Evolutionary conservation across 2,797 vertebrate genomes (phyloP).

Genomic region (Enteromius fasciolatus): DNA sequence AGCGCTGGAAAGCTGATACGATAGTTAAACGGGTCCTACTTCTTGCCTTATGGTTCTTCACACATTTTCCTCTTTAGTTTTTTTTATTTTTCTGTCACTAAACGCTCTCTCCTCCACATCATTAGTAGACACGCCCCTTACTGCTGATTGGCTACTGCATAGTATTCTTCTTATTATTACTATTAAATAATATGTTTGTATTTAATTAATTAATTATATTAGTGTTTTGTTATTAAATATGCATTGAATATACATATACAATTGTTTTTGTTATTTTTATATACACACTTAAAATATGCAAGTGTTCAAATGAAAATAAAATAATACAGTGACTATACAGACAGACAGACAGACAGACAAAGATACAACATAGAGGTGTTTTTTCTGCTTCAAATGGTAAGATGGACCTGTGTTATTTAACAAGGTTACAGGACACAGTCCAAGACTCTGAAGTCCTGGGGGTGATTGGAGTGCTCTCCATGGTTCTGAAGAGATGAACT

Average conservation of each 20-base stretch:
- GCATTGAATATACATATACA: not conserved
- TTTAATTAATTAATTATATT: not conserved
- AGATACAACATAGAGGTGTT: not conserved
- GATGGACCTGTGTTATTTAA: not conserved
- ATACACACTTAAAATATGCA: not conserved
- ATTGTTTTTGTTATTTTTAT: not conserved
- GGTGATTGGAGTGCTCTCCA: constrained; percentile 50
- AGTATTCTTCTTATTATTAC: not conserved
- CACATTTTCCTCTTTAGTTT: no score
- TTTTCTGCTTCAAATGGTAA: not conserved
- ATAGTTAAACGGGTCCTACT: no score
- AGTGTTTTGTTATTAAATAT: not conserved
- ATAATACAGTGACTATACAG: not conserved
- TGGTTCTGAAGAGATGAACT: constrained; percentile 57
- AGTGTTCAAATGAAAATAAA: not conserved
- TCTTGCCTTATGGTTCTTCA: no score
- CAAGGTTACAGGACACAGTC: constrained; percentile 8
- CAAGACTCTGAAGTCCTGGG: not conserved
- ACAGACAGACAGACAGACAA: not conserved
- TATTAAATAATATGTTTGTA: no score
- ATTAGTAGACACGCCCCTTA: no score
- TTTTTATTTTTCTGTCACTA: no score
- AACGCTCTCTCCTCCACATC: no score
- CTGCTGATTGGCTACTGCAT: no score
- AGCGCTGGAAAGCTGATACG: no score